Conservation (phyloP, 2,113 vertebrate genomes). For the Campylorhamphus procurvoides region DNA sequence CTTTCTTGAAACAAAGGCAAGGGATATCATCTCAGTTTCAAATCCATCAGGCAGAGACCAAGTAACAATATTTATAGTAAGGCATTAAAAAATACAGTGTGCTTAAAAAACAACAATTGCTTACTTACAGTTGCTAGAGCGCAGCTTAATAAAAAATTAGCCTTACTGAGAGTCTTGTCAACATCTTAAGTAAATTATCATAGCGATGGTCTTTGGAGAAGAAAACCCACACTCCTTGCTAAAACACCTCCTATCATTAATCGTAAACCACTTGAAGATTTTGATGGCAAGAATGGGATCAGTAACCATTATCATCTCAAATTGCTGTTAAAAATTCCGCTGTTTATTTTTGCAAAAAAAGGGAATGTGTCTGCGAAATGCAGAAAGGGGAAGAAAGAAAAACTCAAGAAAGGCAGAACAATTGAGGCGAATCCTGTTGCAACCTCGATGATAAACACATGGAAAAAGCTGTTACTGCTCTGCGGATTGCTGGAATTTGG, state of each 20-base stretch:
- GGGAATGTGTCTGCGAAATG: slow-evolving; percentile 44
- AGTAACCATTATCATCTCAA: slow-evolving; percentile 86
- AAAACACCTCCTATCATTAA: slow-evolving; percentile 83
- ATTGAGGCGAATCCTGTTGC: slow-evolving; percentile 57
- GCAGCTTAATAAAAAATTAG: slow-evolving; percentile 69
- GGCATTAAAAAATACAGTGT: background rate
- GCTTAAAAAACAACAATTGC: slow-evolving; percentile 42
- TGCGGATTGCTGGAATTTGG: slow-evolving; percentile 52
- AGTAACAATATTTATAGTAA: slow-evolving; percentile 50
- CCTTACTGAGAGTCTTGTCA: slow-evolving; percentile 71
- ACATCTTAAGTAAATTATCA: slow-evolving; percentile 75
- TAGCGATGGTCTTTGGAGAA: slow-evolving; percentile 76
- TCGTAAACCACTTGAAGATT: slow-evolving; percentile 90
- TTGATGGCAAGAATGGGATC: slow-evolving; percentile 87
- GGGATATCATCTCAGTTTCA: background rate
- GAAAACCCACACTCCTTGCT: slow-evolving; percentile 67
- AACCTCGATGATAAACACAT: slow-evolving; percentile 58
- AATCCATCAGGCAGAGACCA: background rate
- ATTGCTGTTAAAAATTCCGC: slow-evolving; percentile 79
- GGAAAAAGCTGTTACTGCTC: slow-evolving; percentile 56
- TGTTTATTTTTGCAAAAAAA: slow-evolving; percentile 82
- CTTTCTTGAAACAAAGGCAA: slow-evolving; percentile 58
- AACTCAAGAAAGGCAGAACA: slow-evolving; percentile 52
- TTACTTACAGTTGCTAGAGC: slow-evolving; percentile 13
- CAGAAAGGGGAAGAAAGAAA: slow-evolving; percentile 52